Base-by-base conservation (phyloP, 1,140 invertebrate genomes). In the Sminthurides bifidus region DNA sequence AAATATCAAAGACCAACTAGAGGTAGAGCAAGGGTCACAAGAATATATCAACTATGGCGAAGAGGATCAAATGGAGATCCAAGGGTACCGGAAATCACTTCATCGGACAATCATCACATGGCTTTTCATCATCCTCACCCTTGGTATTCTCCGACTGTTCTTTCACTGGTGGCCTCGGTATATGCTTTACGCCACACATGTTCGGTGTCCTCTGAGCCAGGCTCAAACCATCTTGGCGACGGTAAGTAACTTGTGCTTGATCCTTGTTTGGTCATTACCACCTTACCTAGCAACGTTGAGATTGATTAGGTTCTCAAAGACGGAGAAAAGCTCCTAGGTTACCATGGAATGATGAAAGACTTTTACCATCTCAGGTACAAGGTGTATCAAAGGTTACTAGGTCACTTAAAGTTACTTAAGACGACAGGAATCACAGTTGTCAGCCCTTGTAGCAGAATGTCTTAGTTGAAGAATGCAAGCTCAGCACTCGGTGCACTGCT, bases 171-270 rank as follows among this genome's bases (percentile, higher is more conserved):
- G 50, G 50, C 50, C 50, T 24, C 5, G 37, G 49, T 79, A 84
- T 71, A 75, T 82, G 65, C 73, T 93, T 17, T 81, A 83, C 52
- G 75, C 79, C 2, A 90, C 85, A 1, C 82, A 86, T 66, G 69
- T 69, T 23, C 73, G 73, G 60, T 89, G 85, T 66, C 68, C 78
- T 33, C 74, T 93, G 26, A 73, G 75, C 40, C 66, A 74, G 15
- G 88, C 90, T 1, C 79, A 83, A 17, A 82, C 81, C 68, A 75
- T 93, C 38, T 71, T 93, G 12, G 75, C 92, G 58, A 76, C 83
- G 65, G 84, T 85, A 76, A 75, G 76, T 72, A 8, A 6, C 23
- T 8, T 17, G 15, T 8, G 38, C 6, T 23, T 33, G 5, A 10
- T 12, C 27, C 24, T 15, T 31, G 17, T 41, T 41, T n/a, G 6